Percentiles rank a stretch among this genome's conserved stretches.
Conservation (phyloP, 92 coral and sea anemone genomes). For the Isaurus tuberculatus region DNA sequence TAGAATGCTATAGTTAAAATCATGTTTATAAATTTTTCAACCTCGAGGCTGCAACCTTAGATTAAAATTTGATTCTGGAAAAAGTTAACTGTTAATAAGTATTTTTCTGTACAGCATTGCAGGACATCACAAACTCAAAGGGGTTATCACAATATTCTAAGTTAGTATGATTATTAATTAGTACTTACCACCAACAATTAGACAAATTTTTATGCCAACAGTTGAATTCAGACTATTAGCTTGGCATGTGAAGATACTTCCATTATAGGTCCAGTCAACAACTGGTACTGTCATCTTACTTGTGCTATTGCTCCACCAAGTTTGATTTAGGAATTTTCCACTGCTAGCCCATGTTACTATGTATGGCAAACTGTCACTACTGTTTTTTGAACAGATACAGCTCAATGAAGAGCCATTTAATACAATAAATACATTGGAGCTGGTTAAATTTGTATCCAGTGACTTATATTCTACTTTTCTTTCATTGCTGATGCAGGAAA, state of each 20-base stretch:
- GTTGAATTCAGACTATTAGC: not conserved
- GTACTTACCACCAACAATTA: slow-evolving; percentile 6
- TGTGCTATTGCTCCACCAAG: too few species aligned
- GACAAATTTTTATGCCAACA: not conserved
- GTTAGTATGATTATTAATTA: too few species aligned
- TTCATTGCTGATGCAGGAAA: not conserved
- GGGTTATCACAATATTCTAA: too few species aligned
- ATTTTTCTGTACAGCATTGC: too few species aligned
- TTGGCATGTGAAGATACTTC: not conserved
- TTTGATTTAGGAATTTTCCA: not conserved
- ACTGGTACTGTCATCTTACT: not conserved
- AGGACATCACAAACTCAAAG: too few species aligned
- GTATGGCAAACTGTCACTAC: not conserved
- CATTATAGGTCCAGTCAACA: not conserved
- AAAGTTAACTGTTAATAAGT: too few species aligned
- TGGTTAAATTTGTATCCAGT: not conserved
- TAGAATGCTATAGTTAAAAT: too few species aligned
- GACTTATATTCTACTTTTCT: not conserved
- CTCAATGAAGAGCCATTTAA: not conserved
- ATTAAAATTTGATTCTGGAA: too few species aligned
- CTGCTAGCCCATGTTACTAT: not conserved
- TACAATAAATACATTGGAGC: not conserved
- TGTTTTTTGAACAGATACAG: not conserved
- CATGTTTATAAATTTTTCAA: too few species aligned
- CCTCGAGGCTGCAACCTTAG: too few species aligned